Conservation (phyloP, 1,140 invertebrate species). For the Macrobrachium rosenbergii region DNA sequence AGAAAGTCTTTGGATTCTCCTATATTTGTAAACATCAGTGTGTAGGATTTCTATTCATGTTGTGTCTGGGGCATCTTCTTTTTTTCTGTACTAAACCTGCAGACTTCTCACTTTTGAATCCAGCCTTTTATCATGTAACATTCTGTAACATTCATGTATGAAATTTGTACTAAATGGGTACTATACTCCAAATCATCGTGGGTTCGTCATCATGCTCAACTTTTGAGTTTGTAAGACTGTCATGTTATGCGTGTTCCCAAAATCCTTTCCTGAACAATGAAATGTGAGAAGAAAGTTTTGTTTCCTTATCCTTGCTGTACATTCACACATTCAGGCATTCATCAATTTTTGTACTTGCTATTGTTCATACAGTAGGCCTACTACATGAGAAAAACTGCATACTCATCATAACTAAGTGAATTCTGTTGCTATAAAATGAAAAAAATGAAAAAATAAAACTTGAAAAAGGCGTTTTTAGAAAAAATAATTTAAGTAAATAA, state of each 20-base stretch:
- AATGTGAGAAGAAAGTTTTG: conserved; percentile 13
- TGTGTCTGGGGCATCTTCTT: conserved; percentile 7
- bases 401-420: too few species aligned
- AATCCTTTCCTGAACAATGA: conserved; percentile 12
- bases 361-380: too few species aligned
- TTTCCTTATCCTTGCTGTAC: background rate
- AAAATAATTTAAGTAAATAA: too few species aligned
- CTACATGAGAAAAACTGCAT: too few species aligned
- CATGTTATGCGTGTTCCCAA: conserved; percentile 30
- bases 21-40: background rate
- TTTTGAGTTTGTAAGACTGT: conserved; percentile 36
- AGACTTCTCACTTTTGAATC: conserved; percentile 34
- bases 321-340: background rate
- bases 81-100: background rate
- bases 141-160: conserved; percentile 38
- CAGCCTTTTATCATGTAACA: conserved; percentile 37
- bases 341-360: too few species aligned
- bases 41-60: background rate
- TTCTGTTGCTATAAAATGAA: too few species aligned
- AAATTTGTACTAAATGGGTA: conserved; percentile 43
- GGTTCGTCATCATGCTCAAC: conserved; percentile 41
- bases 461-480: too few species aligned
- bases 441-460: too few species aligned
- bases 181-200: background rate
- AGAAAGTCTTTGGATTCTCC: background rate